Conservation (phyloP, 2,888 invertebrate species). For the Watsonalla cultraria region DNA sequence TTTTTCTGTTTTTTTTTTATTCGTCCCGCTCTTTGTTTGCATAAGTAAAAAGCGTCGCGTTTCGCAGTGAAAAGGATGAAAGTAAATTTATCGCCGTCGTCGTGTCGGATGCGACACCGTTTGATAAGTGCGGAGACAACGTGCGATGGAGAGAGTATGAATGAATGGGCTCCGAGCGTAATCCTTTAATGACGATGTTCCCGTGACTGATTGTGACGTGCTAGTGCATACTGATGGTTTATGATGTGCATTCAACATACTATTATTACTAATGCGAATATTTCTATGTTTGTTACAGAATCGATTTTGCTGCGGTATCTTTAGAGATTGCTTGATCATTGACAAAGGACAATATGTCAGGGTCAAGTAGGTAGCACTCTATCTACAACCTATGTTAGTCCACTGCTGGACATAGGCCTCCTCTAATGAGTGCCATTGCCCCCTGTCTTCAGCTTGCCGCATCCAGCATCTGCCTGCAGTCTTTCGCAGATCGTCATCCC, state of each 20-base stretch:
- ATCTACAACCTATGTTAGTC: too few species aligned
- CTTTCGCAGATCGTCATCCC: too few species aligned
- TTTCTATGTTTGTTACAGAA: neutral
- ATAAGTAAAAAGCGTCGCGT: conserved; percentile 46
- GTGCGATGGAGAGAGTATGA: conserved; percentile 56
- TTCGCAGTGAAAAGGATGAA: conserved; percentile 66
- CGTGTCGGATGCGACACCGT: conserved; percentile 44
- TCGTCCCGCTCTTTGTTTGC: conserved; percentile 2
- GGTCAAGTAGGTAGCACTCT: too few species aligned
- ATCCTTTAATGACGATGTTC: conserved; percentile 54
- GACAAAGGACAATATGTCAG: too few species aligned
- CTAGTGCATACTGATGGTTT: conserved; percentile 13
- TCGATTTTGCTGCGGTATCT: too few species aligned
- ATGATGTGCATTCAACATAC: conserved; percentile 5
- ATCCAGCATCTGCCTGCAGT: too few species aligned
- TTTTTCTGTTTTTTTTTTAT: conserved; percentile 6
- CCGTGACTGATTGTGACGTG: conserved; percentile 45
- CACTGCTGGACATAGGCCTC: too few species aligned
- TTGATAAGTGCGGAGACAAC: conserved; percentile 60
- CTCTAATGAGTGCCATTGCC: too few species aligned
- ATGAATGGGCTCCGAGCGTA: conserved; percentile 56
- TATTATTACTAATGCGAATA: neutral
- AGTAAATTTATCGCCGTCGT: conserved; percentile 73
- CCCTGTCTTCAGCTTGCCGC: too few species aligned
- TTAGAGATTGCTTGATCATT: too few species aligned